A percentile compares a stretch with the other conserved stretches of the same genome.
phyloP scores from a whole-genome alignment of 2,113 vertebrate genomes.

The Butorides virescens region DNA sequence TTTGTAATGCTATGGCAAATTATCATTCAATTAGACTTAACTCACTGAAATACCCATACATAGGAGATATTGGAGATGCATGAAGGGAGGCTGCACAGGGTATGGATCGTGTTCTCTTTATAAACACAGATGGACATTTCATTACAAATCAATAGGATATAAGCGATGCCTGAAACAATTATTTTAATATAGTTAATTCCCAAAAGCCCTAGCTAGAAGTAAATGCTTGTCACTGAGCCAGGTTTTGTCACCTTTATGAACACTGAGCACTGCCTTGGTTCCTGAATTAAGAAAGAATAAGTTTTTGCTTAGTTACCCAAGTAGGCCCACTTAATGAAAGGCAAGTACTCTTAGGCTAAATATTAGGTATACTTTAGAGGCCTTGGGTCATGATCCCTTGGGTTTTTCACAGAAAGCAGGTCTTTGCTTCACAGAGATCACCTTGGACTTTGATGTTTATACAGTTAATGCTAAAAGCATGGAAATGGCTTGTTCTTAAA shows the following conservation, averaged over 20 bases:
- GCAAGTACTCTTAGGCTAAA: not conserved
- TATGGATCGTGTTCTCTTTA: conserved; percentile 25
- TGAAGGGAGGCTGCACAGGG: not conserved
- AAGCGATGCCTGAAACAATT: conserved; percentile 41
- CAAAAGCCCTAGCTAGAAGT: not conserved
- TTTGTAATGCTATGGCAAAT: conserved; percentile 70
- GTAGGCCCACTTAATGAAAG: not conserved
- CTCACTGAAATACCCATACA: conserved; percentile 4
- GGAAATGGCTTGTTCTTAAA: not conserved
- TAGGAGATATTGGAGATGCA: conserved; percentile 18
- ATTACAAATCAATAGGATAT: conserved; percentile 51
- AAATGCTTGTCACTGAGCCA: not conserved
- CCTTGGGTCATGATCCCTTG: not conserved
- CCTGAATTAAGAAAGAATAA: not conserved
- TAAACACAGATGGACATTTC: conserved; percentile 57
- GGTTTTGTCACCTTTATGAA: not conserved
- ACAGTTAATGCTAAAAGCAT: not conserved
- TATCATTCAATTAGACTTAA: conserved; percentile 67
- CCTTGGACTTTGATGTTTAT: not conserved
- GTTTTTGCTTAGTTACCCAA: not conserved
- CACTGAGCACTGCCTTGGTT: not conserved
- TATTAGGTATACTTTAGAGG: not conserved
- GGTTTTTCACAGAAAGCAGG: not conserved
- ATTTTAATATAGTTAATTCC: conserved; percentile 54
- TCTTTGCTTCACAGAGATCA: not conserved